Conservation (phyloP, 2,888 invertebrate genomes). For the Phortica magna region DNA sequence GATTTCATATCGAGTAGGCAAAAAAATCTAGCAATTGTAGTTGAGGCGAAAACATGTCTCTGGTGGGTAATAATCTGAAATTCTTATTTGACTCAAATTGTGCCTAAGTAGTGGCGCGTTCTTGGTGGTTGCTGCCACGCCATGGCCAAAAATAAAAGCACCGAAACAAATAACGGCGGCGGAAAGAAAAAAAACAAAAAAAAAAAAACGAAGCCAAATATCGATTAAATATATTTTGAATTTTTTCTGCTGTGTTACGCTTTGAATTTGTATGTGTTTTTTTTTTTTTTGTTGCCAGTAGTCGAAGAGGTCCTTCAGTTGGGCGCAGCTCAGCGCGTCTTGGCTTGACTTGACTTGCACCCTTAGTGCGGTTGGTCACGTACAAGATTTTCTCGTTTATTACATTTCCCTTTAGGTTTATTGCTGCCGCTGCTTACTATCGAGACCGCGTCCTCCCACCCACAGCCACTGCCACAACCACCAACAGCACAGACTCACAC, state of each 20-base stretch:
- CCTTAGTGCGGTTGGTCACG: slow-evolving; percentile 76
- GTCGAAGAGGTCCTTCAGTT: slow-evolving; percentile 39
- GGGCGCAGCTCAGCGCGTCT: neutral
- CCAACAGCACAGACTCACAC: neutral
- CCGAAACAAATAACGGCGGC: neutral
- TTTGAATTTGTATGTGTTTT: slow-evolving; percentile 41
- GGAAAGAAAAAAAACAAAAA: slow-evolving; percentile 10
- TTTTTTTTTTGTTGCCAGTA: slow-evolving; percentile 29
- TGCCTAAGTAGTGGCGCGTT: slow-evolving; percentile 68
- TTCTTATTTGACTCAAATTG: slow-evolving; percentile 70
- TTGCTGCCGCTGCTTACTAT: slow-evolving; percentile 59
- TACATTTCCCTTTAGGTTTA: slow-evolving; percentile 77
- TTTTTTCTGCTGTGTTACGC: slow-evolving; percentile 58
- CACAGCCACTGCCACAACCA: neutral
- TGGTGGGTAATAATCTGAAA: slow-evolving; percentile 70
- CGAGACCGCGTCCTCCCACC: slow-evolving; percentile 2
- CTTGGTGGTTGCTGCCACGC: slow-evolving; percentile 42
- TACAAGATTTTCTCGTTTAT: slow-evolving; percentile 77
- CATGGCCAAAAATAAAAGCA: slow-evolving; percentile 36
- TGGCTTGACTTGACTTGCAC: slow-evolving; percentile 48
- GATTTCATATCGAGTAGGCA: slow-evolving; percentile 19
- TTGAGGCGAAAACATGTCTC: slow-evolving; percentile 58
- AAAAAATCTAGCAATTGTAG: neutral
- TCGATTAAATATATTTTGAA: slow-evolving; percentile 63
- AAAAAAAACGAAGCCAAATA: slow-evolving; percentile 38